Evolutionary conservation across 2,888 invertebrate genomes (phyloP).

Genomic region (Cynaeus angustus): DNA sequence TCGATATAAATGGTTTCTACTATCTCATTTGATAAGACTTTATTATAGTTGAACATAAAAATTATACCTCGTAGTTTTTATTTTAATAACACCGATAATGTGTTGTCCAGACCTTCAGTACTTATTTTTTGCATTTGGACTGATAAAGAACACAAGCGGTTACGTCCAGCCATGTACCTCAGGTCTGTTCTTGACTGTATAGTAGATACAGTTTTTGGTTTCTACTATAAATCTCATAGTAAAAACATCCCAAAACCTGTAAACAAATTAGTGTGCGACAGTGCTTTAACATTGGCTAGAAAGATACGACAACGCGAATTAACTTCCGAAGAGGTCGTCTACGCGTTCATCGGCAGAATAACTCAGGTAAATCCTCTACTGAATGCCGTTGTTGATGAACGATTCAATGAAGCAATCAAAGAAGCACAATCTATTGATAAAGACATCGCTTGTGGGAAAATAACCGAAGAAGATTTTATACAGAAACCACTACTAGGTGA

Average conservation of each 20-base stretch:
- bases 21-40: no score
- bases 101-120: no score
- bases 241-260: conserved; percentile 68
- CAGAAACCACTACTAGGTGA: conserved; percentile 85
- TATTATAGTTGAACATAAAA: no score
- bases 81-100: no score
- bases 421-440: conserved; percentile 86
- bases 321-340: conserved; percentile 80
- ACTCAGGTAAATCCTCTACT: conserved; percentile 82
- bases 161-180: conserved; percentile 45
- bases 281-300: conserved; percentile 80
- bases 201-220: conserved; percentile 70
- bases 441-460: conserved; percentile 75
- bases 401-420: conserved; percentile 84
- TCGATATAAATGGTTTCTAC: no score
- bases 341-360: conserved; percentile 84
- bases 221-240: conserved; percentile 68
- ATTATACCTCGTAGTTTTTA: no score
- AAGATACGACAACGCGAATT: conserved; percentile 80
- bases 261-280: conserved; percentile 74
- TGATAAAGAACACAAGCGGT: not conserved
- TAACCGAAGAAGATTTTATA: conserved; percentile 78
- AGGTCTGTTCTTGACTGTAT: conserved; percentile 73
- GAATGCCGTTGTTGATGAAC: conserved; percentile 89
- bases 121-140: no score